A percentile compares a stretch with the other conserved stretches of the same genome.
Conservation (phyloP, 2,888 invertebrate species). For the Rutpela maculata region DNA sequence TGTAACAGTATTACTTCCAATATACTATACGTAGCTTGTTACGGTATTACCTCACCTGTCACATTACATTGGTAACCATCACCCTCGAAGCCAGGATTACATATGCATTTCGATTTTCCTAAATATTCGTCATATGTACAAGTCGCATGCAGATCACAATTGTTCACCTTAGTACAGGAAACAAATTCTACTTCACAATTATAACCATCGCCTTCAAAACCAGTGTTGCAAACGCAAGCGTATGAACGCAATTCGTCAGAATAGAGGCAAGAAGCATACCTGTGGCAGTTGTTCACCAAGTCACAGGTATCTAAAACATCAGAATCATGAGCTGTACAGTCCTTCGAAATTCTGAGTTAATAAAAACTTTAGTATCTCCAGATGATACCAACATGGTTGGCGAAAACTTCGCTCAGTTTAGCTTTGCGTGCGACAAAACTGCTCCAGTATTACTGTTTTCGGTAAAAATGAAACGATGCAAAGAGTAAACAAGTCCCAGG, state of each 20-base stretch:
- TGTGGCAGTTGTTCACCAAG: constrained; percentile 86
- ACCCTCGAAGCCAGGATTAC: constrained; percentile 87
- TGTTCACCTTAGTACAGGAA: constrained; percentile 77
- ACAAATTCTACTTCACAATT: constrained; percentile 79
- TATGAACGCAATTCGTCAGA: constrained; percentile 76
- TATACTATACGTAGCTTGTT: background rate
- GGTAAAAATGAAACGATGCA: too few relatives aligned
- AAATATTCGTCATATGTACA: constrained; percentile 83
- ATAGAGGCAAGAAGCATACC: constrained; percentile 86
- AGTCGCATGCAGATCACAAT: constrained; percentile 85
- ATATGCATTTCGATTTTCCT: constrained; percentile 83
- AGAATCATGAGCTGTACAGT: constrained; percentile 5
- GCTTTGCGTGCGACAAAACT: too few relatives aligned
- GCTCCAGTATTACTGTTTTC: too few relatives aligned
- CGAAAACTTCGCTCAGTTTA: too few relatives aligned
- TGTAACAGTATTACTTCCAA: constrained; percentile 45
- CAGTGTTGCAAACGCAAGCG: constrained; percentile 87
- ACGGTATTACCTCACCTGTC: constrained; percentile 73
- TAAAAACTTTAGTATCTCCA: background rate
- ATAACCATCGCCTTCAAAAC: constrained; percentile 89
- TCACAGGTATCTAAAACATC: constrained; percentile 76
- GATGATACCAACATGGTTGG: too few relatives aligned
- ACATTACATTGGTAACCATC: constrained; percentile 87
- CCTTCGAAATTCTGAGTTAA: background rate
- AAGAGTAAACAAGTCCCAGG: too few relatives aligned